Conservation (phyloP, 2,888 invertebrate species). For the Hypena proboscidalis region DNA sequence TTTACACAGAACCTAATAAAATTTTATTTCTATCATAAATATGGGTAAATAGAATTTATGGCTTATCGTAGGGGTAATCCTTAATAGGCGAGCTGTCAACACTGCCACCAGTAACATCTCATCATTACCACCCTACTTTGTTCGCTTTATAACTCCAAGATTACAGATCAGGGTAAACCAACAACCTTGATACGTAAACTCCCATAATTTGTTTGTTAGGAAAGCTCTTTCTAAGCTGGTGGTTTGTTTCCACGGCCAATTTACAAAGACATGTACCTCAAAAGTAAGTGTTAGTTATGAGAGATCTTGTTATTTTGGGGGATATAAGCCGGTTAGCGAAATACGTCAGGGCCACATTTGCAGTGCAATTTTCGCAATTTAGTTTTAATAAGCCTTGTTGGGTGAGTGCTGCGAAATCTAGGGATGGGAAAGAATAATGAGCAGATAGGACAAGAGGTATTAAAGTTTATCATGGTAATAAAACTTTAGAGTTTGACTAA, state of each 20-base stretch:
- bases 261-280: conserved; percentile 40
- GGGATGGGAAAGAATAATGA: conserved; percentile 30
- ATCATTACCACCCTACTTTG: conserved; percentile 73
- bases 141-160: conserved; percentile 70
- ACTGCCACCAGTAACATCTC: conserved; percentile 67
- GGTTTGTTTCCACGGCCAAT: conserved; percentile 33
- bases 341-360: conserved; percentile 79
- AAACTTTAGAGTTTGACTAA: not conserved
- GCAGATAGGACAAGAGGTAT: conserved; percentile 44
- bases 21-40: conserved; percentile 35
- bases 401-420: conserved; percentile 70
- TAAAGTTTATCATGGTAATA: conserved; percentile 1
- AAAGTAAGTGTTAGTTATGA: conserved; percentile 25
- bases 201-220: conserved; percentile 29
- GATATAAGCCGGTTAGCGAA: conserved; percentile 71
- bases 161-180: conserved; percentile 69
- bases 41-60: conserved; percentile 36
- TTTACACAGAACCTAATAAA: conserved; percentile 40
- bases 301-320: conserved; percentile 49
- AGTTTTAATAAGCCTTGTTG: conserved; percentile 80
- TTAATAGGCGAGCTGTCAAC: conserved; percentile 71
- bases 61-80: conserved; percentile 56
- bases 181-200: conserved; percentile 32
- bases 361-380: conserved; percentile 83
- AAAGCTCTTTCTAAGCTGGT: conserved; percentile 50